Percentiles rank a stretch among this genome's conserved stretches.
These are phyloP conservation scores for Acrobasis suavella DNA, from an alignment of 2,888 invertebrate species.

Conservation along the genomic window DNA sequence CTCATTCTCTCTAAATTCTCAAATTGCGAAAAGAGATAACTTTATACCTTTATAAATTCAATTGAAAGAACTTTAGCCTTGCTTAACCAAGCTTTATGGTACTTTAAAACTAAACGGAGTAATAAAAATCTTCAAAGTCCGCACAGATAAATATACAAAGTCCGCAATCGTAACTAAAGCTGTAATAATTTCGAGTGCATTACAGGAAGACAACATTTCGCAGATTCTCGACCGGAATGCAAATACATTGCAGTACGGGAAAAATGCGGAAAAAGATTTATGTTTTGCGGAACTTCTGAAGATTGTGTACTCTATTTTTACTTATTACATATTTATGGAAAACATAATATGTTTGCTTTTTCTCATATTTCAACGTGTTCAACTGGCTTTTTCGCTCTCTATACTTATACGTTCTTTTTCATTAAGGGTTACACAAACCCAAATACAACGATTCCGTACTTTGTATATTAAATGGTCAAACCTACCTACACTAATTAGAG, in stretches of 20 bases:
- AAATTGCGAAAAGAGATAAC: too few relatives aligned
- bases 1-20: too few relatives aligned
- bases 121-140: conserved; percentile 1
- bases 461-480: too few relatives aligned
- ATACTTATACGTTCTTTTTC: too few relatives aligned
- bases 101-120: not conserved
- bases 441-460: too few relatives aligned
- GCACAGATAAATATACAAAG: not conserved
- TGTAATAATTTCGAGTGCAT: conserved; percentile 17
- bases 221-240: not conserved
- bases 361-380: too few relatives aligned
- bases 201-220: not conserved
- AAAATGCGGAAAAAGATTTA: conserved; percentile 3
- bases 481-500: too few relatives aligned
- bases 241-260: not conserved
- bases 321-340: not conserved
- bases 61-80: too few relatives aligned
- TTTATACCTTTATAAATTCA: too few relatives aligned
- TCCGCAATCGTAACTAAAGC: conserved; percentile 6
- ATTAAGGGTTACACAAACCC: too few relatives aligned
- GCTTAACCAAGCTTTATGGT: not conserved
- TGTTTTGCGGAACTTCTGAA: not conserved
- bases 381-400: too few relatives aligned
- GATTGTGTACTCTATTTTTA: not conserved
- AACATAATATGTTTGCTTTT: too few relatives aligned